Conservation (phyloP, 2,113 vertebrate species). For the Charina bottae region DNA sequence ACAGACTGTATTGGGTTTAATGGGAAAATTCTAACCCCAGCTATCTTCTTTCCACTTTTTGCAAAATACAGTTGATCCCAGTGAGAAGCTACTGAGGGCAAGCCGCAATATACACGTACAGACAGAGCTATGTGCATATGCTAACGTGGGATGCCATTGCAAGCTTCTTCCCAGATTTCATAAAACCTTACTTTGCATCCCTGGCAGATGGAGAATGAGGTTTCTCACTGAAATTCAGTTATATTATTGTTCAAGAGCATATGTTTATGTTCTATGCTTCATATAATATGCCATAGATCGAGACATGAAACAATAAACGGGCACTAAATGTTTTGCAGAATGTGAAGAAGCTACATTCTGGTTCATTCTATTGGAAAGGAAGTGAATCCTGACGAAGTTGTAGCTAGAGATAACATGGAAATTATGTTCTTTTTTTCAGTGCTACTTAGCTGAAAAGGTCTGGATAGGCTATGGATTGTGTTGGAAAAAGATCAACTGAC, state of each 20-base stretch:
- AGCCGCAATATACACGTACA: neutral
- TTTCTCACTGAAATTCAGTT: neutral
- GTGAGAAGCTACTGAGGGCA: neutral
- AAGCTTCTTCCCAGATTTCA: neutral
- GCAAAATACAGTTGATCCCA: neutral
- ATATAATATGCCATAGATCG: neutral
- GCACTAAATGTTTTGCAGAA: neutral
- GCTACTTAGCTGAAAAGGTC: neutral
- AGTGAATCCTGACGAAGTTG: neutral
- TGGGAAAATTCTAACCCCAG: neutral
- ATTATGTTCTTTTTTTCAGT: neutral
- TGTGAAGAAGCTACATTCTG: conserved; percentile 41
- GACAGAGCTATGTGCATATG: neutral
- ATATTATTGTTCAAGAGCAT: neutral
- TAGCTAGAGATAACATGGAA: neutral
- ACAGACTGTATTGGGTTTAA: neutral
- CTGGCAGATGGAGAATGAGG: neutral
- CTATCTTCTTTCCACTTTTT: neutral
- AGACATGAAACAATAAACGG: neutral
- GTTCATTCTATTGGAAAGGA: conserved; percentile 16
- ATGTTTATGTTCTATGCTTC: neutral
- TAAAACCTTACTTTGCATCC: neutral
- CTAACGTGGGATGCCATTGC: neutral
- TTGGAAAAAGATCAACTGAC: neutral
- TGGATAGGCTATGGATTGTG: neutral